Conservation (phyloP, 2,888 invertebrate species). For the Willowsia nigromaculata region DNA sequence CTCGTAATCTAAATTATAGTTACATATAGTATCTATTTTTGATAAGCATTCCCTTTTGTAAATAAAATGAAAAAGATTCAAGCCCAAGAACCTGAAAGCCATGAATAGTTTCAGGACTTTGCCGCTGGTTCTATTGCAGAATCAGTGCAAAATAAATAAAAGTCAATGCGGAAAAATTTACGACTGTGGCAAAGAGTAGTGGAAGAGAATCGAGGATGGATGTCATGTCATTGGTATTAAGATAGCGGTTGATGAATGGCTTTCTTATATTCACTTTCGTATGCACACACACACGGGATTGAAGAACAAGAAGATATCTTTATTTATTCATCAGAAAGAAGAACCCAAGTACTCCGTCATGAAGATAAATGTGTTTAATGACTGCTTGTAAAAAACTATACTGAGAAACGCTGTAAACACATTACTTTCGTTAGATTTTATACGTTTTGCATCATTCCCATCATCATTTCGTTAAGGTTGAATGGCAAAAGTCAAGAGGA, state of each 20-base stretch:
- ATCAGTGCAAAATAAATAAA: slow-evolving; percentile 56
- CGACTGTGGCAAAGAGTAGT: slow-evolving; percentile 30
- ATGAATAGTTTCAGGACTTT: not conserved
- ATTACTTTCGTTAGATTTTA: not conserved
- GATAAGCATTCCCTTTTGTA: not conserved
- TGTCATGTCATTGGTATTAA: slow-evolving; percentile 34
- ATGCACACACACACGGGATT: slow-evolving; percentile 3
- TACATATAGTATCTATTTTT: not conserved
- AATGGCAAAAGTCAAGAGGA: not conserved
- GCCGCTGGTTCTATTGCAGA: not conserved
- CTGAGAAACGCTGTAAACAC: not conserved
- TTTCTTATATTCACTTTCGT: slow-evolving; percentile 29
- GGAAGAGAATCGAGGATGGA: not conserved
- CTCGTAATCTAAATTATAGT: not conserved
- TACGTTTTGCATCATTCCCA: not conserved
- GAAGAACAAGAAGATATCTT: slow-evolving; percentile 42
- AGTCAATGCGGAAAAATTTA: slow-evolving; percentile 51
- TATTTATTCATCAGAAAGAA: slow-evolving; percentile 56
- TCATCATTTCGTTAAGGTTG: slow-evolving; percentile 1
- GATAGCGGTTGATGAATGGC: slow-evolving; percentile 59
- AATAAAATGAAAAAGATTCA: not conserved
- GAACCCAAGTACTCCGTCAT: slow-evolving; percentile 8
- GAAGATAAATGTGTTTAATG: slow-evolving; percentile 50
- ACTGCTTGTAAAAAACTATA: slow-evolving; percentile 1
- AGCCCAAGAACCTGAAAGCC: not conserved